Conservation (phyloP, 2,888 invertebrate species). For the Eristalinus sepulchralis region DNA sequence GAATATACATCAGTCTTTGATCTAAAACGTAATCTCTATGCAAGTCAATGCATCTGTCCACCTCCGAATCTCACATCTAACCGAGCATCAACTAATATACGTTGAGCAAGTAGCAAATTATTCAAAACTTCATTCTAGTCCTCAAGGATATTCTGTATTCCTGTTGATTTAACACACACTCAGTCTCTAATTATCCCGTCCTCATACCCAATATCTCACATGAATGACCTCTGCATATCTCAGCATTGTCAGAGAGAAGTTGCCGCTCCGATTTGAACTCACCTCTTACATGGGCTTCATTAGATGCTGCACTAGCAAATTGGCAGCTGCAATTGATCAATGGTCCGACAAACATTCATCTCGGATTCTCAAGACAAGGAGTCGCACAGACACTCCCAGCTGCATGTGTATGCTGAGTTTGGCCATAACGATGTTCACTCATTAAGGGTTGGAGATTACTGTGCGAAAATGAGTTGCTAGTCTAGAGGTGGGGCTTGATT, state of each 20-base stretch:
- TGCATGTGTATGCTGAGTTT: background rate
- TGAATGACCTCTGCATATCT: conserved; percentile 32
- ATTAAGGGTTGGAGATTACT: conserved; percentile 7
- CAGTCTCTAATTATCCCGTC: conserved; percentile 32
- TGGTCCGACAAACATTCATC: conserved; percentile 53
- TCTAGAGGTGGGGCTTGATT: conserved; percentile 11
- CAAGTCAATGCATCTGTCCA: conserved; percentile 41
- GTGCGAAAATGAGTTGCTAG: conserved; percentile 35
- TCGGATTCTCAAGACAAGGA: conserved; percentile 37
- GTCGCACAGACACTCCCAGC: background rate
- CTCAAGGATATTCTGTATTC: conserved; percentile 23
- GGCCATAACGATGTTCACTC: conserved; percentile 27
- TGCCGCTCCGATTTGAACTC: conserved; percentile 5
- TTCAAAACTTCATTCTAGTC: conserved; percentile 55
- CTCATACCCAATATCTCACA: conserved; percentile 33
- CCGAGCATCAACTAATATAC: conserved; percentile 36
- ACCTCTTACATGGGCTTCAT: conserved; percentile 26
- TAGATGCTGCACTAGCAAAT: conserved; percentile 27
- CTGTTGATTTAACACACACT: conserved; percentile 37
- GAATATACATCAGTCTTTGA: conserved; percentile 22
- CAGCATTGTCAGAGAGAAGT: background rate
- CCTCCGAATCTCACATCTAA: conserved; percentile 28
- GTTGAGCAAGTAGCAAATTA: conserved; percentile 52
- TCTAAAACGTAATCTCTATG: conserved; percentile 45
- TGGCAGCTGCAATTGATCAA: conserved; percentile 66